Percentiles rank a stretch among this genome's conserved stretches.
phyloP scores from a whole-genome alignment of 2,113 vertebrate species.

The Sebastes schlegelii region DNA sequence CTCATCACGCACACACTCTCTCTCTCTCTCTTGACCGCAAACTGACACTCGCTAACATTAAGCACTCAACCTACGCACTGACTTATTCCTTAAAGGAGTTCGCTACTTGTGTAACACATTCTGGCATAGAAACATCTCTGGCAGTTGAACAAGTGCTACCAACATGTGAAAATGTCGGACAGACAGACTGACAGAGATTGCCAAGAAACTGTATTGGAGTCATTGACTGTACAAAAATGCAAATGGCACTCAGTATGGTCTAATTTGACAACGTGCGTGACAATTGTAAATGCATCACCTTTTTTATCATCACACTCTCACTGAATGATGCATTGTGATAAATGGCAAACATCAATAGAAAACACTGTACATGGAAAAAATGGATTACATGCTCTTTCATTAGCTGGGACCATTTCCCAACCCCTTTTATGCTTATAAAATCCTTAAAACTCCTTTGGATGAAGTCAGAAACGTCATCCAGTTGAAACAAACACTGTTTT shows the following conservation, averaged over 20 bases:
- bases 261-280: neutral
- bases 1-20: too few species aligned
- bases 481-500: neutral
- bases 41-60: too few species aligned
- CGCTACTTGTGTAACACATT: too few species aligned
- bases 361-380: neutral
- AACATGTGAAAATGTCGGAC: neutral
- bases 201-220: neutral
- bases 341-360: neutral
- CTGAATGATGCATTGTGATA: conserved; percentile 1
- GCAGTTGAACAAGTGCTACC: too few species aligned
- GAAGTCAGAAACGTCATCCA: neutral
- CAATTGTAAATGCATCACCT: neutral
- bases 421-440: neutral
- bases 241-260: neutral
- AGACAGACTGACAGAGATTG: neutral
- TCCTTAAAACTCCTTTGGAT: neutral
- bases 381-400: conserved; percentile 4
- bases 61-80: too few species aligned
- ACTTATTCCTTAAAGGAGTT: too few species aligned
- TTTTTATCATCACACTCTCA: neutral
- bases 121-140: neutral
- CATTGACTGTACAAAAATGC: neutral
- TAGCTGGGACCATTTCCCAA: conserved; percentile 2
- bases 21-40: too few species aligned